Percentiles rank a stretch among this genome's conserved stretches.
phyloP scores from a whole-genome alignment of 2,888 invertebrate genomes.

The Patella caerulea region DNA sequence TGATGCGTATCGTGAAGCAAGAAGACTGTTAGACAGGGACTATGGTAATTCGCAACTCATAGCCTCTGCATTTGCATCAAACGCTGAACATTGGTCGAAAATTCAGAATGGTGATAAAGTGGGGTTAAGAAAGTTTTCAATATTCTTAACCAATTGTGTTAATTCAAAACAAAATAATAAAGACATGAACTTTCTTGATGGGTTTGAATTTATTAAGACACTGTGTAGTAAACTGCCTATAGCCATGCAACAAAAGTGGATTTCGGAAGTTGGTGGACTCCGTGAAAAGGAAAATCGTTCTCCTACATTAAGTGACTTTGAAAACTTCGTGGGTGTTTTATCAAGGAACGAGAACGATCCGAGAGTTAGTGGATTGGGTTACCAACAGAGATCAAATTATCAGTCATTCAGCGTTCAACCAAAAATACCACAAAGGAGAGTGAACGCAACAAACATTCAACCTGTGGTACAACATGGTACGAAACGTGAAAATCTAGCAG shows the following conservation, averaged over 20 bases:
- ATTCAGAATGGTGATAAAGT: too few relatives aligned
- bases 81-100: too few relatives aligned
- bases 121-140: too few relatives aligned
- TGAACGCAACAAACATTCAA: too few relatives aligned
- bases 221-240: background rate
- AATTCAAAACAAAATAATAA: conserved; percentile 8
- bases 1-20: too few relatives aligned
- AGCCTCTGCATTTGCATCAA: too few relatives aligned
- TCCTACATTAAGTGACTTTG: background rate
- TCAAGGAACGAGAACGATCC: background rate
- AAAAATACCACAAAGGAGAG: background rate
- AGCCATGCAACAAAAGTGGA: background rate
- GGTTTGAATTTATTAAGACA: background rate
- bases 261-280: background rate
- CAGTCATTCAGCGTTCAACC: background rate
- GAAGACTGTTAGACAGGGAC: too few relatives aligned
- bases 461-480: background rate
- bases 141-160: too few relatives aligned
- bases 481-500: background rate
- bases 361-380: background rate
- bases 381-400: background rate
- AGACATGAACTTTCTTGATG: conserved; percentile 1
- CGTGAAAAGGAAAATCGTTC: background rate
- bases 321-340: background rate
- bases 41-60: too few relatives aligned